These are phyloP conservation scores for Tenebrosternarchus preto DNA, from an alignment of 2,113 vertebrate species.

Conservation along the genomic window DNA sequence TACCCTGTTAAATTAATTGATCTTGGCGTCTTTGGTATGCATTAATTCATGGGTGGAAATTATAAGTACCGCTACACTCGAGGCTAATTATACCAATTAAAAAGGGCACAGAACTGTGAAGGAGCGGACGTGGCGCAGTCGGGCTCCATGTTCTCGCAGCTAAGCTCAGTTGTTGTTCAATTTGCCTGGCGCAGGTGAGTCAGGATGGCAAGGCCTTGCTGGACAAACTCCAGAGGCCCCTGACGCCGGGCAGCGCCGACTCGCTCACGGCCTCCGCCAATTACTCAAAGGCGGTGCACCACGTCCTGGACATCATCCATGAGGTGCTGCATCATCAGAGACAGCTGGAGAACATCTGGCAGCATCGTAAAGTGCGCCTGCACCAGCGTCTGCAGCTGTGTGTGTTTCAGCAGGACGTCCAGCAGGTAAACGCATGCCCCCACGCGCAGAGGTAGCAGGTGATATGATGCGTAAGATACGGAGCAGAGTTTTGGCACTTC, in stretches of 20 bases:
- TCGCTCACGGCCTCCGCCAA: slow-evolving; percentile 95
- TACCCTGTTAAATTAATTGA: neutral
- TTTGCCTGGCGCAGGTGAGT: slow-evolving; percentile 80
- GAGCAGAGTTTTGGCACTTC: slow-evolving; percentile 3
- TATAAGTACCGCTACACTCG: slow-evolving; percentile 21
- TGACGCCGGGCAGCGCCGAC: slow-evolving; percentile 93
- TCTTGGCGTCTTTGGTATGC: neutral
- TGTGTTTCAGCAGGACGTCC: slow-evolving; percentile 97
- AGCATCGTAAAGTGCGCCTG: slow-evolving; percentile 97
- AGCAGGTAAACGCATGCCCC: slow-evolving; percentile 79
- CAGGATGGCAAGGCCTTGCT: slow-evolving; percentile 96
- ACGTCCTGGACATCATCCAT: slow-evolving; percentile 94
- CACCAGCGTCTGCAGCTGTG: slow-evolving; percentile 96
- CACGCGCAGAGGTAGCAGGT: neutral
- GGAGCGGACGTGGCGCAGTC: neutral
- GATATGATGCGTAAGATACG: too few species aligned
- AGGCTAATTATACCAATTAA: slow-evolving; percentile 23
- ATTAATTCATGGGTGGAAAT: slow-evolving; percentile 8
- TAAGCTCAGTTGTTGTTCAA: neutral
- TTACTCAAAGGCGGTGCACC: slow-evolving; percentile 97
- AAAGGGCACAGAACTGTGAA: neutral
- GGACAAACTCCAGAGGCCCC: slow-evolving; percentile 94
- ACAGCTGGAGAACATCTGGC: slow-evolving; percentile 98
- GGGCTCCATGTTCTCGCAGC: neutral
- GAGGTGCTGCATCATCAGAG: slow-evolving; percentile 97